phyloP scores from a whole-genome alignment of 2,113 vertebrate genomes.

The Planiliza haematocheilus region DNA sequence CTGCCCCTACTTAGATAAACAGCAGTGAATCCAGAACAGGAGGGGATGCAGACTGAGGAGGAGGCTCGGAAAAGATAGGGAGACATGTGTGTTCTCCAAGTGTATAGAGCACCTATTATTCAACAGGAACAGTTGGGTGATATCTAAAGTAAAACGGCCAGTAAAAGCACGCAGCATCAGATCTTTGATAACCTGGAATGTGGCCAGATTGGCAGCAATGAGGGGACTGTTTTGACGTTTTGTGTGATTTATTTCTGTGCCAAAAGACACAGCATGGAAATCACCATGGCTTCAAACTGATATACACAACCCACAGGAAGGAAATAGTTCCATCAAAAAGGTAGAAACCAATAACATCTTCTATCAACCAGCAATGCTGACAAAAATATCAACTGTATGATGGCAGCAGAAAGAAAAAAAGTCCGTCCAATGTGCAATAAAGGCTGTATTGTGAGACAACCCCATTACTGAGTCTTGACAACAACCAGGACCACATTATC shows the following conservation, averaged over 20 bases:
- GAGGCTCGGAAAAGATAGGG: neutral
- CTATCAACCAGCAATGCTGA: neutral
- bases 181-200: constrained; percentile 10
- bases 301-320: too few species aligned
- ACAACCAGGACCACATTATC: constrained; percentile 22
- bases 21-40: constrained; percentile 60
- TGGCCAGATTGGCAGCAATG: constrained; percentile 31
- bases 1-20: constrained; percentile 58
- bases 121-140: constrained; percentile 9
- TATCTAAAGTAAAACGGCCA: constrained; percentile 12
- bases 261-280: neutral
- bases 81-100: constrained; percentile 12
- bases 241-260: neutral
- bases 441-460: constrained; percentile 19
- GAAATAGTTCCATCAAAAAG: too few species aligned
- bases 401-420: constrained; percentile 6
- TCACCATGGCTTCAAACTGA: too few species aligned
- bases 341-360: neutral
- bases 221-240: neutral
- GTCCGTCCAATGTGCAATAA: constrained; percentile 23
- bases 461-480: constrained; percentile 37
- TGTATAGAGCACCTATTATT: constrained; percentile 12
- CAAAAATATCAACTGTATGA: constrained; percentile 1
- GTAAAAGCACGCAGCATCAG: constrained; percentile 6
- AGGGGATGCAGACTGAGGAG: constrained; percentile 31